Evolutionary conservation across 1,140 invertebrate species (phyloP), one percentile per base, ranked within the genome.

Genomic region (Eriosoma lanigerum): DNA sequence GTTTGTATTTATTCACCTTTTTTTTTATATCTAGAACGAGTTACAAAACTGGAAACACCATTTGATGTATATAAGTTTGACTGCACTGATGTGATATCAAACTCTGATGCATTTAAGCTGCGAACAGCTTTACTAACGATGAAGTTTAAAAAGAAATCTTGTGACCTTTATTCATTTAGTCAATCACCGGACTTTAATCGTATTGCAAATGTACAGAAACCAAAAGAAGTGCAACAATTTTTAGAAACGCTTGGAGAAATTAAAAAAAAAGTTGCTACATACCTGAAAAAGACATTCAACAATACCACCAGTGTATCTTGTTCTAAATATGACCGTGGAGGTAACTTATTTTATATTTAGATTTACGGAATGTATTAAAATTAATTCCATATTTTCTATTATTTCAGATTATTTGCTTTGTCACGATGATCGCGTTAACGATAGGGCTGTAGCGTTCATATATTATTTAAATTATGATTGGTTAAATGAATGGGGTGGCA

Each of bases 351-450:
- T 58, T 58, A 26, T 13, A 26, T 3, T 3, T 56, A 54, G 3
- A 6, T 24, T 56, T 56, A 24, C 3, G 1, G 6, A 8, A 9
- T 9, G 21, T 38, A 56, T 9, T 56, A 21, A 24, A 24, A 21
- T 24, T 24, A 0, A 24, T 38, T 38, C 3, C 8, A 8, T 38
- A 38, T 81, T 58, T 82, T n/a, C n/a, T n/a, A n/a, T n/a, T n/a
- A n/a, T n/a, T n/a, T n/a, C n/a, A 84, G 83, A 84, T 83, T 81
- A 81, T 56, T 68, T 84, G 38, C 81, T 84, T 17, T 84, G 83
- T 76, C 83, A 84, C 60, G 83, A 84, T 81, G 83, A 84, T 66
- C 82, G 82, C 70, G 82, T 81, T 56, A 81, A 83, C 29, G 82
- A 84, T 72, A 70, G 83, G 15, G 81, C 76, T 58, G 78, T 84